phyloP scores from a whole-genome alignment of 2,888 invertebrate genomes.

The Teleiodes luculella region DNA sequence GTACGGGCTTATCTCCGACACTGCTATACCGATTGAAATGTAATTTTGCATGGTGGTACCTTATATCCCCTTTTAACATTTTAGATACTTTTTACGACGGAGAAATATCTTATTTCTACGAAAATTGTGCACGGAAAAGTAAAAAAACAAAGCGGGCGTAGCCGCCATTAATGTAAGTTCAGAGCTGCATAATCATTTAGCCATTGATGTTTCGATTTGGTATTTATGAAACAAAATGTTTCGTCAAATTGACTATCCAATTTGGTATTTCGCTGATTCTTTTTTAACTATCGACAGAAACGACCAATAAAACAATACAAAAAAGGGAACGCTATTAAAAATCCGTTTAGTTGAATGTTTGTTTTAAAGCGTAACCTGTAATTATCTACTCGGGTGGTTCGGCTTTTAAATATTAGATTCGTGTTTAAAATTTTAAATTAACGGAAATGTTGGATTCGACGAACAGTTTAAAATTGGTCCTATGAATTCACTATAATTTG shows the following conservation, averaged over 20 bases:
- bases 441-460: constrained; percentile 38
- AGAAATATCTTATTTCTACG: too few relatives aligned
- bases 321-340: constrained; percentile 28
- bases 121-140: too few relatives aligned
- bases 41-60: too few relatives aligned
- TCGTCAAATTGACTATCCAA: background rate
- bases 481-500: constrained; percentile 34
- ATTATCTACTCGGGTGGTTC: constrained; percentile 55
- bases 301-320: constrained; percentile 14
- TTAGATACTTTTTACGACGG: too few relatives aligned
- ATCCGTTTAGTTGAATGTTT: constrained; percentile 40
- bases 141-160: too few relatives aligned
- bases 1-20: too few relatives aligned
- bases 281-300: constrained; percentile 8
- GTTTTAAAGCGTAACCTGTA: constrained; percentile 44
- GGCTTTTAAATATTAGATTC: constrained; percentile 31
- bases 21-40: too few relatives aligned
- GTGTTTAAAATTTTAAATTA: constrained; percentile 33
- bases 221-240: background rate
- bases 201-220: too few relatives aligned
- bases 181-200: too few relatives aligned
- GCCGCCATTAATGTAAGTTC: too few relatives aligned
- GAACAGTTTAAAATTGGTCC: constrained; percentile 30
- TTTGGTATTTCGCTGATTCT: background rate
- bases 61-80: too few relatives aligned